Evolutionary conservation across 2,113 vertebrate genomes (phyloP).

Genomic region (Sceloporus undulatus): DNA sequence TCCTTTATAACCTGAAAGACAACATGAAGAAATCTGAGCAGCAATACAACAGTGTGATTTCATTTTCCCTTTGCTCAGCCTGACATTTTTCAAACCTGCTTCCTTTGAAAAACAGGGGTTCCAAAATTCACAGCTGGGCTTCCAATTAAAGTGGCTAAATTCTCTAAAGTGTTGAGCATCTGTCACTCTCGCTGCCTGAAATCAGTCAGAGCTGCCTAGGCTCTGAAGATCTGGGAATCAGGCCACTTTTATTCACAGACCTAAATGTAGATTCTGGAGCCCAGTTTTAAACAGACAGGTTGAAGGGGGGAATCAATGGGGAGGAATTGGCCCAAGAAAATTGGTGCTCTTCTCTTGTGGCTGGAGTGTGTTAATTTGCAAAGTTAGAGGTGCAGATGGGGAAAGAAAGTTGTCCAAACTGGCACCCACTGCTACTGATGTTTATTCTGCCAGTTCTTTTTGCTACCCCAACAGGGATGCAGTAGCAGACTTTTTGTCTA

Average conservation of each 20-base stretch:
- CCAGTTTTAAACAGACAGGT: not conserved
- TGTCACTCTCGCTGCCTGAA: not conserved
- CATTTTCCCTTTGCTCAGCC: conserved; percentile 22
- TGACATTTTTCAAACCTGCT: conserved; percentile 24
- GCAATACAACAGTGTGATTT: not conserved
- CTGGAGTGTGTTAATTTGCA: conserved; percentile 5
- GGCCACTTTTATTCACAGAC: not conserved
- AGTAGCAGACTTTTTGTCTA: not conserved
- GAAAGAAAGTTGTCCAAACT: not conserved
- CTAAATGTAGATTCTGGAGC: not conserved
- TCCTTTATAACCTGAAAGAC: conserved; percentile 31
- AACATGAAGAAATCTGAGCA: conserved; percentile 23
- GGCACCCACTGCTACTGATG: rapidly evolving
- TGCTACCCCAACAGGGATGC: not conserved
- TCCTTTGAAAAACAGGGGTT: conserved; percentile 20
- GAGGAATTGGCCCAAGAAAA: not conserved
- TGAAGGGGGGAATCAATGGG: not conserved
- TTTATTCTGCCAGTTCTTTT: rapidly evolving
- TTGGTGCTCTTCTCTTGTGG: rapidly evolving
- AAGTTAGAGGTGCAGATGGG: not conserved
- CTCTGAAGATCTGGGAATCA: not conserved
- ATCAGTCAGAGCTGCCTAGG: not conserved
- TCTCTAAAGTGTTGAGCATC: not conserved
- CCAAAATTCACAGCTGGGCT: conserved; percentile 39
- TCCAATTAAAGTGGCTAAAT: conserved; percentile 39